Percentiles rank a stretch among this genome's conserved stretches.
Conservation (phyloP, 1,140 invertebrate genomes). For the Hyles vespertilio region DNA sequence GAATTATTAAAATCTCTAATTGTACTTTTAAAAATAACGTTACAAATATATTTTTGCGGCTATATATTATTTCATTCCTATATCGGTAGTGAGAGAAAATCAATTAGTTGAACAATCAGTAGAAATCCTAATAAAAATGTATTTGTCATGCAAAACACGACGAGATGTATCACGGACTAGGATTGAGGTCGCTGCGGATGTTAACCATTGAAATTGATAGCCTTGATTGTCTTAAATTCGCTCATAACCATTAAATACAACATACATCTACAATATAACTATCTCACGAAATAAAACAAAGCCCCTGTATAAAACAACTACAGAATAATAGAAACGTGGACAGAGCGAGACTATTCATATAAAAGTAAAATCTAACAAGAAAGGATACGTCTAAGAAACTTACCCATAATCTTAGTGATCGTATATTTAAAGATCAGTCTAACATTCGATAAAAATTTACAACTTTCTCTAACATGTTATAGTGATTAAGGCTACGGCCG, state of each 20-base stretch:
- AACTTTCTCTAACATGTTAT: slow-evolving; percentile 52
- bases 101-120: no score
- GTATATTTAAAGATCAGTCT: slow-evolving; percentile 73
- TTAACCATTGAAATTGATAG: no score
- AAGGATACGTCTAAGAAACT: slow-evolving; percentile 57
- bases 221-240: no score
- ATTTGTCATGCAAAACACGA: no score
- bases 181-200: no score
- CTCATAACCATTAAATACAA: no score
- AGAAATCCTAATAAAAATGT: no score
- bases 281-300: slow-evolving; percentile 34
- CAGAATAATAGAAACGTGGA: slow-evolving; percentile 55
- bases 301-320: slow-evolving; percentile 63
- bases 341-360: slow-evolving; percentile 54
- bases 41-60: no score
- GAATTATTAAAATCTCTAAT: not conserved
- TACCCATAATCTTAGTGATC: slow-evolving; percentile 55
- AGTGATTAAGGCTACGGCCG: slow-evolving; percentile 43
- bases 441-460: slow-evolving; percentile 74
- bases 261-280: slow-evolving; percentile 12
- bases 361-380: slow-evolving; percentile 41
- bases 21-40: no score
- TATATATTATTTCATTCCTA: no score
- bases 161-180: no score
- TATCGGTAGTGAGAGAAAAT: no score